phyloP scores from a whole-genome alignment of 1,140 invertebrate species.

The Plectus sambesii region DNA sequence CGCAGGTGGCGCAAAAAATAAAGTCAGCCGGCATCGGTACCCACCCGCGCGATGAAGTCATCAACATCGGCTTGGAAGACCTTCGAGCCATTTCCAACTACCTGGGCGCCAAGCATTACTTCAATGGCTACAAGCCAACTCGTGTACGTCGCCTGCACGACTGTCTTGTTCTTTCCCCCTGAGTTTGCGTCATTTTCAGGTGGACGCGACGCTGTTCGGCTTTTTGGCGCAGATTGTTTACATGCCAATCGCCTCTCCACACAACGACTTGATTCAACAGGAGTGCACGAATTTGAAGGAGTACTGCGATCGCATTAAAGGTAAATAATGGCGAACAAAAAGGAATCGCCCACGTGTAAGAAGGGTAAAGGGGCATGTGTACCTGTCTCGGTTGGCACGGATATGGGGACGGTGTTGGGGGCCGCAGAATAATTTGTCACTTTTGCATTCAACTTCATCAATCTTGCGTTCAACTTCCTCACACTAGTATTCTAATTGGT shows the following conservation, averaged over 20 bases:
- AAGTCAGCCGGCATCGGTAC: conserved; percentile 83
- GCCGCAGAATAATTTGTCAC: no score
- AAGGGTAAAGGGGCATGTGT: no score
- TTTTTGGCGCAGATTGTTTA: conserved; percentile 33
- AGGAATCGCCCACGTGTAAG: no score
- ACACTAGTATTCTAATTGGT: no score
- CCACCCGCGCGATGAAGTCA: conserved; percentile 73
- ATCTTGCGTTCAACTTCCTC: no score
- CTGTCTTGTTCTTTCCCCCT: not conserved
- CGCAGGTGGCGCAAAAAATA: no score
- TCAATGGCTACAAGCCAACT: conserved; percentile 81
- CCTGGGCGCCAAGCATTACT: conserved; percentile 77
- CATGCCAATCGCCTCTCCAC: conserved; percentile 30
- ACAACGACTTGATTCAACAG: conserved; percentile 20
- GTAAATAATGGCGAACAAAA: no score
- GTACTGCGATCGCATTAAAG: conserved; percentile 24
- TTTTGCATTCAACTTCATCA: no score
- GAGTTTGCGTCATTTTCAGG: conserved; percentile 15
- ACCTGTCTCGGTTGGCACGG: no score
- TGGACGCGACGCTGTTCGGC: conserved; percentile 28
- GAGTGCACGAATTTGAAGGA: conserved; percentile 26
- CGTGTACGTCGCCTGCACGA: conserved; percentile 52
- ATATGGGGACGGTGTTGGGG: no score
- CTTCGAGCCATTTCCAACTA: conserved; percentile 74
- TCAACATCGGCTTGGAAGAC: conserved; percentile 76